A percentile compares a stretch with the other conserved stretches of the same genome.
phyloP scores from a whole-genome alignment of 2,888 invertebrate genomes.

The Therioaphis trifolii region DNA sequence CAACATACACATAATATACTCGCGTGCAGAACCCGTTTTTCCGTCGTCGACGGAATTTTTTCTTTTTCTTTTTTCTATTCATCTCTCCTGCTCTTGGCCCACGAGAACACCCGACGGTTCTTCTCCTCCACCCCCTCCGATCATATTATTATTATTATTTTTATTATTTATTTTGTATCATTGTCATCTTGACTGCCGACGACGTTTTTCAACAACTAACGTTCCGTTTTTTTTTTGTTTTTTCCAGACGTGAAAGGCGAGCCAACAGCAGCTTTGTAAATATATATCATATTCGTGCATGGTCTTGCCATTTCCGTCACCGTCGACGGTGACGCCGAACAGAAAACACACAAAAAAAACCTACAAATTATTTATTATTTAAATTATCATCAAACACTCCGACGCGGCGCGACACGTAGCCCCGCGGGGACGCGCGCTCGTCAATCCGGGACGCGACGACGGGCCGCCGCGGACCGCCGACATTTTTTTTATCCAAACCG shows the following conservation, averaged over 20 bases:
- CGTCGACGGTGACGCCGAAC: not conserved
- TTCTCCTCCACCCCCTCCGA: no score
- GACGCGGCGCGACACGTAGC: constrained; percentile 36
- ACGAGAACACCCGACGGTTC: no score
- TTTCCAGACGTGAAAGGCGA: constrained; percentile 47
- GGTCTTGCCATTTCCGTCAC: constrained; percentile 33
- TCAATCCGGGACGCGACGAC: not conserved
- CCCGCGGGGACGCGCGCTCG: not conserved
- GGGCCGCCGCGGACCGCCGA: constrained; percentile 17
- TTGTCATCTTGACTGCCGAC: no score
- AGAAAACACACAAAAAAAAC: constrained; percentile 17
- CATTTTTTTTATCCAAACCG: constrained; percentile 26
- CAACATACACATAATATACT: no score
- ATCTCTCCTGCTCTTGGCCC: no score
- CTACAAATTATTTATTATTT: constrained; percentile 56
- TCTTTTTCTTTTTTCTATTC: not conserved
- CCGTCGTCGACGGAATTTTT: not conserved
- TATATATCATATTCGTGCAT: constrained; percentile 30
- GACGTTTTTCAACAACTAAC: not conserved
- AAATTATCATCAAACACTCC: constrained; percentile 26
- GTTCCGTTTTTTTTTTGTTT: constrained; percentile 11
- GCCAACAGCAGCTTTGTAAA: constrained; percentile 34
- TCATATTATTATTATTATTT: no score
- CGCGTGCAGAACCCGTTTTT: not conserved
- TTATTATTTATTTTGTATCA: no score